A percentile compares a stretch with the other conserved stretches of the same genome.
Conservation (phyloP, 2,797 vertebrate genomes). For the Eulemur rubriventer region DNA sequence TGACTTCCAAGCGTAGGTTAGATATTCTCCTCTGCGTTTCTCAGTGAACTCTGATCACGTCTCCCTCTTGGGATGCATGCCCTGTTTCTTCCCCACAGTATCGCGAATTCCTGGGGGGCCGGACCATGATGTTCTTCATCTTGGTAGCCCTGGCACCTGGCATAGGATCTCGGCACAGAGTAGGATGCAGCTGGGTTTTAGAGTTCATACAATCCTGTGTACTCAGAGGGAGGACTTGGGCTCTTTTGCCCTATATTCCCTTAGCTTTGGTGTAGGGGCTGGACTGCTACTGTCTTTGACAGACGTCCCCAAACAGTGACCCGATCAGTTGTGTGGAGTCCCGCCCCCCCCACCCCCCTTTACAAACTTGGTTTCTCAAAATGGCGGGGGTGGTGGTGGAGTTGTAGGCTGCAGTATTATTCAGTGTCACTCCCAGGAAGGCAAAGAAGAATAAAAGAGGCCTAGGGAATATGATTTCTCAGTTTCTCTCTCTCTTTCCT, state of each 20-base stretch:
- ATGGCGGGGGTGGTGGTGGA: too few species aligned
- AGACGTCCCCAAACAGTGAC: neutral
- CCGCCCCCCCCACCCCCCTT: too few species aligned
- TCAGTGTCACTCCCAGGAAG: neutral
- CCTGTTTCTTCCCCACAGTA: neutral
- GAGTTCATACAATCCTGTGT: neutral
- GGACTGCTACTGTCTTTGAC: neutral
- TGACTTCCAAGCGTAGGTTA: neutral
- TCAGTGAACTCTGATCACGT: neutral
- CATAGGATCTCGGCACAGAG: neutral
- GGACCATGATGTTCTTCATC: too few species aligned
- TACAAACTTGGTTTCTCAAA: neutral
- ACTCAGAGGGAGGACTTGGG: neutral
- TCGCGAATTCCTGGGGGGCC: neutral
- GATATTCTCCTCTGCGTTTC: neutral
- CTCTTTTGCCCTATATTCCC: neutral
- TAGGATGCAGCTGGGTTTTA: too few species aligned
- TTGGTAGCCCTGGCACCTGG: neutral
- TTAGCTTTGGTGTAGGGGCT: neutral
- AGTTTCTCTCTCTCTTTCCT: neutral
- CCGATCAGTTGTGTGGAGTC: neutral
- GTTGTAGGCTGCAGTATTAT: neutral
- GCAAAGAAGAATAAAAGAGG: neutral
- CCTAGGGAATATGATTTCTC: neutral
- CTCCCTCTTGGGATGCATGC: neutral